These are phyloP conservation scores for Gyps fulvus DNA, from an alignment of 2,113 vertebrate genomes.

Conservation along the genomic window DNA sequence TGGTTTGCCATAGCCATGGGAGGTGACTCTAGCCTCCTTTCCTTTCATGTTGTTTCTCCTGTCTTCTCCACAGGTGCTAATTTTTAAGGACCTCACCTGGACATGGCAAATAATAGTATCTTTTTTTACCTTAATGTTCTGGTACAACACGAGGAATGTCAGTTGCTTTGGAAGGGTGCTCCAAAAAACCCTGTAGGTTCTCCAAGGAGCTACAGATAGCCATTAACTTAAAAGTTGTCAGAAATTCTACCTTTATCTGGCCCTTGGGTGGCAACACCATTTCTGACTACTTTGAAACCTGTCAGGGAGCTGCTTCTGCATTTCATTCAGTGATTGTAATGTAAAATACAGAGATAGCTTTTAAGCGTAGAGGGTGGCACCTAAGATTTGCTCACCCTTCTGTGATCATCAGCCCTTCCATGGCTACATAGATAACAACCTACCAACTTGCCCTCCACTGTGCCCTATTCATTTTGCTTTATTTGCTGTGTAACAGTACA, in stretches of 20 bases:
- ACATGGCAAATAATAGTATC: background rate
- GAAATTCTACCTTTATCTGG: background rate
- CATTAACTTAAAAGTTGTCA: background rate
- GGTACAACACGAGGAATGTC: background rate
- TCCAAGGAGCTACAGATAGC: background rate
- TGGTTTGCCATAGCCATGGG: background rate
- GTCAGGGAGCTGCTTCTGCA: background rate
- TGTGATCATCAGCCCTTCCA: background rate
- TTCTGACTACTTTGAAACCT: background rate
- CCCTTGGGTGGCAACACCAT: background rate
- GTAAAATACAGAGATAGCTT: background rate
- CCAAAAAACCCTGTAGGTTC: background rate
- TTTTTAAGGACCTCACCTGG: background rate
- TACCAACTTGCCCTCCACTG: background rate
- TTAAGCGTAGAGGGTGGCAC: background rate
- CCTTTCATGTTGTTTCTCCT: background rate
- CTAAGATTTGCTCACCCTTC: background rate
- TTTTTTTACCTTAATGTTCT: background rate
- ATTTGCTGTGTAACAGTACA: background rate
- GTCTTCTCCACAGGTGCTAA: background rate
- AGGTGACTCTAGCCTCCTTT: background rate
- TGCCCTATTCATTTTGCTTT: background rate
- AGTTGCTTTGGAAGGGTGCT: background rate
- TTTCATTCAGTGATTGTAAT: background rate
- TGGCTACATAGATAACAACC: background rate